Base-by-base conservation (phyloP, 2,888 invertebrate genomes). In the Heliconius hortense region DNA sequence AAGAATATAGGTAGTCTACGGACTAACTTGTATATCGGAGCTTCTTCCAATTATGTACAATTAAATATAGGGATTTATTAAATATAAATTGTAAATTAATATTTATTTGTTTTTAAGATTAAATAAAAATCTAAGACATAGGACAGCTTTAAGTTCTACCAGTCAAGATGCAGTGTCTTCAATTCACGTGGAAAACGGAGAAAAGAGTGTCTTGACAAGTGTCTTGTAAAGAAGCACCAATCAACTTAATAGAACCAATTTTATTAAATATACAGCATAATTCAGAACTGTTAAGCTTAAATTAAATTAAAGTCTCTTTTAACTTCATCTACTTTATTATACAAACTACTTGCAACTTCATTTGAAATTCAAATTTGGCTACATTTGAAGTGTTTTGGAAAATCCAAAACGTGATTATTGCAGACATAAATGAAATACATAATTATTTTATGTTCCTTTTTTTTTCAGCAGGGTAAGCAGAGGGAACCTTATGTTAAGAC, bases 251-350 rank as follows among this genome's bases (percentile, higher is more conserved):
- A 35, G 35, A 35, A 35, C 35, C 10, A 35, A 35, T 72, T 66
- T n/a, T 26, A 73, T 21, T 60, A 73, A 48, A 59, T 48, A 67
- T 31, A 24, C 28, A 73, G 28, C 60, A 15, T 43, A 60, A 53
- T 26, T 56, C 56, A 15, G 63, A 72, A 31, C 26, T 60, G 28
- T 56, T 72, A 72, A 73, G 73, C 73, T 67, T 73, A 67, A 67
- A 73, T 67, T 73, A 67, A 73, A 67, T 59, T 73, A 26, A 56
- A 10, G 24, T 67, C 56, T 73, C 67, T 59, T 24, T 64, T 67
- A 73, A 73, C 66, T 59, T 67, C 59, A 66, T 73, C 68, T 48
- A 67, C 68, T 68, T 43, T 67, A 74, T 60, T 74, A 74, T 74
- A 68, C 68, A 48, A 68, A 74, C 74, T 67, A 67, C 73, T 73